These are phyloP conservation scores for Lithobius niger DNA, from an alignment of 1,140 invertebrate species.

Conservation along the genomic window DNA sequence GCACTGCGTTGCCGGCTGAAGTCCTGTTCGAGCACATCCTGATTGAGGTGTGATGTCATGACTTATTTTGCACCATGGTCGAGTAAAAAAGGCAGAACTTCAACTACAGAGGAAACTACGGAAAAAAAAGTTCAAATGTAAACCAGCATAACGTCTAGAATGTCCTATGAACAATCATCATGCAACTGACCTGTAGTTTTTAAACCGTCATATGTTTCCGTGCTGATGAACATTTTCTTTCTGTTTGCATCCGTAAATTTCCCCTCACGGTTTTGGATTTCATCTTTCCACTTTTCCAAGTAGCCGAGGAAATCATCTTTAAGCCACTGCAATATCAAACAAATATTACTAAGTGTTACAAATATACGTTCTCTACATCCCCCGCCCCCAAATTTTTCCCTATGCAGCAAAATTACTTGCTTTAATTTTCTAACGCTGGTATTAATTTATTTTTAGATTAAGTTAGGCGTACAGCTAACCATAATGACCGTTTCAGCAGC, in stretches of 20 bases:
- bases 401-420: too few species aligned
- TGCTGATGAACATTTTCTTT: not conserved
- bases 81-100: not conserved
- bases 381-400: too few species aligned
- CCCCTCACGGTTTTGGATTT: not conserved
- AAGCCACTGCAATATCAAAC: conserved; percentile 3
- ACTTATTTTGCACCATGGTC: not conserved
- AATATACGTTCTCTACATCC: too few species aligned
- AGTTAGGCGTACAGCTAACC: too few species aligned
- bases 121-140: not conserved
- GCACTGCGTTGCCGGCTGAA: not conserved
- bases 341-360: too few species aligned
- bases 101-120: not conserved
- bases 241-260: not conserved
- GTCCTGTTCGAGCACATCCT: conserved; percentile 1
- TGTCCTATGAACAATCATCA: not conserved
- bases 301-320: not conserved
- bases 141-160: not conserved
- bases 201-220: conserved; percentile 1
- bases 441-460: too few species aligned
- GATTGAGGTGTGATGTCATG: not conserved
- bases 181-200: conserved; percentile 2
- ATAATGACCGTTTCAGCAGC: too few species aligned
- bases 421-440: too few species aligned
- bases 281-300: not conserved